Evolutionary conservation across 2,113 vertebrate genomes (phyloP).

Genomic region (Athene cunicularia): DNA sequence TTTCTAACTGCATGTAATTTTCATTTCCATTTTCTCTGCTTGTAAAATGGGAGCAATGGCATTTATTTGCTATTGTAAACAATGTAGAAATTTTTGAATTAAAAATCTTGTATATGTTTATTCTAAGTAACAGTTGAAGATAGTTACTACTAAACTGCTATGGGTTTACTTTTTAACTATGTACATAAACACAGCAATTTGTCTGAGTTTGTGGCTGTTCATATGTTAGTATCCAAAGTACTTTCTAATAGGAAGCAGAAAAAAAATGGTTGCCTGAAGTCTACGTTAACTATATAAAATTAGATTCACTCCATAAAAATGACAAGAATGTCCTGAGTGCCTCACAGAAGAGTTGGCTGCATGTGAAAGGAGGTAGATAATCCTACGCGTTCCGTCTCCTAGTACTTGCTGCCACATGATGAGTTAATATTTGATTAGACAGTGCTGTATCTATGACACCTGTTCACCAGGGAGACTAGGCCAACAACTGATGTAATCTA

Average conservation of each 20-base stretch:
- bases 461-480: constrained; percentile 64
- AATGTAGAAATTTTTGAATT: background rate
- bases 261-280: background rate
- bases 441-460: constrained; percentile 64
- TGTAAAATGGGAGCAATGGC: background rate
- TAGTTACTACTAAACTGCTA: background rate
- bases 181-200: background rate
- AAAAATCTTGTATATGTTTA: background rate
- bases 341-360: background rate
- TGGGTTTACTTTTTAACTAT: background rate
- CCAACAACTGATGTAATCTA: constrained; percentile 68
- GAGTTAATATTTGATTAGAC: constrained; percentile 70
- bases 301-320: background rate
- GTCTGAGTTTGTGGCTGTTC: background rate
- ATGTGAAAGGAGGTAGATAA: background rate
- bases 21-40: background rate
- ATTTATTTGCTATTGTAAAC: background rate
- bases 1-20: background rate
- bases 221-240: background rate
- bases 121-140: background rate
- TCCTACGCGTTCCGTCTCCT: background rate
- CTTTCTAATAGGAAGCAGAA: background rate
- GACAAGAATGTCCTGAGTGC: background rate
- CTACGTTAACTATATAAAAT: background rate
- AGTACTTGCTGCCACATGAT: constrained; percentile 41